Percentiles rank a stretch among this genome's conserved stretches.
Conservation (phyloP, 2,888 invertebrate genomes). For the Mythimna lalbum region DNA sequence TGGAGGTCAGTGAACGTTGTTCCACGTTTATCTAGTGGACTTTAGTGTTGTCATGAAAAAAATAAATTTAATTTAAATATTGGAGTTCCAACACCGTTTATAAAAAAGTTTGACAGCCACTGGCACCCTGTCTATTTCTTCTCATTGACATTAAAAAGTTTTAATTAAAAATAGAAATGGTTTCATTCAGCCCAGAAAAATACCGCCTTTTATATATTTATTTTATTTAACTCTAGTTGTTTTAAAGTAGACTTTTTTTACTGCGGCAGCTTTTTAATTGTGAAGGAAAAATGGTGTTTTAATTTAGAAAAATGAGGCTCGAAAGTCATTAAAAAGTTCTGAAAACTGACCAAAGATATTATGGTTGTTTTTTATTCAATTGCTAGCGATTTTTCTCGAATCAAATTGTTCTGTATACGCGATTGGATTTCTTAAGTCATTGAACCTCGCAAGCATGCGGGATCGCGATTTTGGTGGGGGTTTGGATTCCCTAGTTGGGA, state of each 20-base stretch:
- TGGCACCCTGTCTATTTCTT: slow-evolving; percentile 50
- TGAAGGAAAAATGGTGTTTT: neutral
- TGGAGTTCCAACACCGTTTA: neutral
- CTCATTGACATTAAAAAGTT: slow-evolving; percentile 69
- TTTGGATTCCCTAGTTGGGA: no score
- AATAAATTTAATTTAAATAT: no score
- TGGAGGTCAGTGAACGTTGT: no score
- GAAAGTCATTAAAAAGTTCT: slow-evolving; percentile 8
- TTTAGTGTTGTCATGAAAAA: no score
- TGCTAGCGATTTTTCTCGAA: neutral
- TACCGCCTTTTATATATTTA: slow-evolving; percentile 10
- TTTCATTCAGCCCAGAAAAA: slow-evolving; percentile 45
- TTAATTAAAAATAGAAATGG: slow-evolving; percentile 69
- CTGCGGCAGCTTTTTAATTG: neutral
- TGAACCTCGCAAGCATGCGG: no score
- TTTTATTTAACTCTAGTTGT: slow-evolving; percentile 29
- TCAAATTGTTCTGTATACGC: no score
- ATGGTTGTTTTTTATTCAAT: neutral
- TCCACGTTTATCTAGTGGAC: no score
- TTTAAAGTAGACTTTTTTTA: slow-evolving; percentile 24
- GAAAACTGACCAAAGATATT: neutral
- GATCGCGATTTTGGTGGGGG: no score
- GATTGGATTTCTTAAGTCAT: no score
- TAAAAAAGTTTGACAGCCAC: slow-evolving; percentile 58
- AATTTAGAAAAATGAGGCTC: neutral